Percentiles rank a stretch among this genome's conserved stretches.
Evolutionary conservation across 2,797 vertebrate genomes (phyloP).

Genomic region (Spinus olivaceus): DNA sequence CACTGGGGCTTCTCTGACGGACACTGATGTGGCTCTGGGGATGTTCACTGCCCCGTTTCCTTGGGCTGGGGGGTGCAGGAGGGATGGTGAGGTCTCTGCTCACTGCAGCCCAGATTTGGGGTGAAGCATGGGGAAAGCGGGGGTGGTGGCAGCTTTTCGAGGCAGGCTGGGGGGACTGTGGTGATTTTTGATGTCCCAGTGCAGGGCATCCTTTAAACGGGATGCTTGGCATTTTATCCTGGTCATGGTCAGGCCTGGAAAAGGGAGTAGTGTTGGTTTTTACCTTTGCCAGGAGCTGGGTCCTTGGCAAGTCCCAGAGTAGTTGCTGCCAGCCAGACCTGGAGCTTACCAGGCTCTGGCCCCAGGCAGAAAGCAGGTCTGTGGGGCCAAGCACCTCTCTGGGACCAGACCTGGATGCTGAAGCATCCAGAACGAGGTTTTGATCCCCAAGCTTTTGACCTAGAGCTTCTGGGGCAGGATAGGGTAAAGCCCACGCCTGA

Average conservation of each 20-base stretch:
- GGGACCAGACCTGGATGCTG: background rate
- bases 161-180: fast-evolving
- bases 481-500: background rate
- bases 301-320: background rate
- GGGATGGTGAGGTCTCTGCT: background rate
- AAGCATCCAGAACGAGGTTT: background rate
- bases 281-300: background rate
- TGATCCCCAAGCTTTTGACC: background rate
- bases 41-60: background rate
- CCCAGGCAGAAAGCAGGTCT: background rate
- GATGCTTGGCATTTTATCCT: background rate
- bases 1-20: fast-evolving
- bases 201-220: fast-evolving
- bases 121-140: background rate
- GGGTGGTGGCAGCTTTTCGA: background rate
- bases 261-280: background rate
- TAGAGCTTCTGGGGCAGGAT: background rate
- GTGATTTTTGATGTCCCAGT: background rate
- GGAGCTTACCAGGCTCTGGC: background rate
- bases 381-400: background rate
- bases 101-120: background rate
- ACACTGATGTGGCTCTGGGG: fast-evolving
- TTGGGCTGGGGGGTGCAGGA: background rate
- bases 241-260: background rate
- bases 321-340: background rate